Conservation (phyloP, 2,113 vertebrate species). For the Pseudolaguvia tuberculata region DNA sequence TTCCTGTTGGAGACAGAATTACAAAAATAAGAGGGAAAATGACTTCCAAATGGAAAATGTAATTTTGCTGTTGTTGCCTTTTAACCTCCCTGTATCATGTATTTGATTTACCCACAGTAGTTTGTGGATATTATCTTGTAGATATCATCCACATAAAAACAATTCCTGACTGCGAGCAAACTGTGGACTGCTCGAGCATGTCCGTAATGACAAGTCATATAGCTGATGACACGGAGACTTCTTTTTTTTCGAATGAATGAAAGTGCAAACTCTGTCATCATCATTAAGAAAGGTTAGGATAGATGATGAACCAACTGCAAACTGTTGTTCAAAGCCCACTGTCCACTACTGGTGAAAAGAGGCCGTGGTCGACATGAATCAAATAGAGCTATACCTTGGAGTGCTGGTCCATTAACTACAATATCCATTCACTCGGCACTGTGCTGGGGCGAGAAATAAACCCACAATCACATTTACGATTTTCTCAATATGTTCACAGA, state of each 20-base stretch:
- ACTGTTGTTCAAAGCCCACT: conserved; percentile 62
- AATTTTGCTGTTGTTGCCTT: conserved; percentile 42
- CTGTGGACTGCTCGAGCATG: conserved; percentile 61
- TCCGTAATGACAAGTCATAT: conserved; percentile 61
- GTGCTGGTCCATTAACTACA: conserved; percentile 48
- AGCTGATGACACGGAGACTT: conserved; percentile 54
- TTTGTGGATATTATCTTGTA: conserved; percentile 65
- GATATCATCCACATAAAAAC: conserved; percentile 62
- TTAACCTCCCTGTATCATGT: conserved; percentile 50
- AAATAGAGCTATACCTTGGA: conserved; percentile 36
- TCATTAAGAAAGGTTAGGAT: conserved; percentile 54
- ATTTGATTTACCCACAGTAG: conserved; percentile 66
- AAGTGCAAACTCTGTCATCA: conserved; percentile 64
- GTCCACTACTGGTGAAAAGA: conserved; percentile 51
- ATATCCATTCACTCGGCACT: conserved; percentile 38
- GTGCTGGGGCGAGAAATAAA: conserved; percentile 31
- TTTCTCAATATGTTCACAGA: conserved; percentile 34
- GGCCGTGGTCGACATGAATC: conserved; percentile 43
- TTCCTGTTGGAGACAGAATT: conserved; percentile 58
- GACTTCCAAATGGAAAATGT: conserved; percentile 60
- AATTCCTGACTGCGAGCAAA: conserved; percentile 61
- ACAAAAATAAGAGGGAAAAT: conserved; percentile 62
- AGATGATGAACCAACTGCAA: conserved; percentile 53
- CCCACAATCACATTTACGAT: conserved; percentile 30
- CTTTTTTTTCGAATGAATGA: conserved; percentile 53